A percentile compares a stretch with the other conserved stretches of the same genome.
Conservation (phyloP, 2,797 vertebrate genomes). For the Tympanoctomys barrerae region DNA sequence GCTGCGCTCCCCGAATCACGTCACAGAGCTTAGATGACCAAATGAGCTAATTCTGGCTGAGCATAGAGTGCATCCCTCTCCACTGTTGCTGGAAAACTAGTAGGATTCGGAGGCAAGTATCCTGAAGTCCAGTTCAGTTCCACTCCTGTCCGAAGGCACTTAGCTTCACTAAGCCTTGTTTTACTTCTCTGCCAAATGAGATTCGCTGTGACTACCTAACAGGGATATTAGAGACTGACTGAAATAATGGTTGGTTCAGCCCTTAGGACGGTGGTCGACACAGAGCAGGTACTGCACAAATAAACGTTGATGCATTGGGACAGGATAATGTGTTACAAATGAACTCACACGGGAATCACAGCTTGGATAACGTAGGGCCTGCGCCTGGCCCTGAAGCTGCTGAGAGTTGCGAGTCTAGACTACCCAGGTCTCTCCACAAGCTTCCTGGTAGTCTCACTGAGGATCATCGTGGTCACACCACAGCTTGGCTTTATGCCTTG, state of each 20-base stretch:
- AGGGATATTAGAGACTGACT: conserved; percentile 5
- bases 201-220: not conserved
- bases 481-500: not conserved
- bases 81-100: not conserved
- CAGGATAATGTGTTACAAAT: not conserved
- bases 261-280: not conserved
- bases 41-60: not conserved
- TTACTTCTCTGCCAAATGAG: not conserved
- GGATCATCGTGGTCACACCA: not conserved
- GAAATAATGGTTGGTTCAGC: not conserved
- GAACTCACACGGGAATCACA: not conserved
- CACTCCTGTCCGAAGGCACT: not conserved
- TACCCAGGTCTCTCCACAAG: not conserved
- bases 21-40: not conserved
- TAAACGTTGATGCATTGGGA: not conserved
- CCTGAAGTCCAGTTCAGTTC: not conserved
- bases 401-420: not conserved
- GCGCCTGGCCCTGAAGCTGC: not conserved
- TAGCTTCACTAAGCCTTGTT: not conserved
- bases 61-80: not conserved
- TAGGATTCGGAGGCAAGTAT: not conserved
- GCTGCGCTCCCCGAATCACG: not conserved
- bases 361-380: not conserved
- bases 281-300: not conserved
- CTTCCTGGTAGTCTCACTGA: not conserved